Percentiles rank a stretch among this genome's conserved stretches.
Conservation (phyloP, 2,113 vertebrate genomes). For the Myocastor coypus region DNA sequence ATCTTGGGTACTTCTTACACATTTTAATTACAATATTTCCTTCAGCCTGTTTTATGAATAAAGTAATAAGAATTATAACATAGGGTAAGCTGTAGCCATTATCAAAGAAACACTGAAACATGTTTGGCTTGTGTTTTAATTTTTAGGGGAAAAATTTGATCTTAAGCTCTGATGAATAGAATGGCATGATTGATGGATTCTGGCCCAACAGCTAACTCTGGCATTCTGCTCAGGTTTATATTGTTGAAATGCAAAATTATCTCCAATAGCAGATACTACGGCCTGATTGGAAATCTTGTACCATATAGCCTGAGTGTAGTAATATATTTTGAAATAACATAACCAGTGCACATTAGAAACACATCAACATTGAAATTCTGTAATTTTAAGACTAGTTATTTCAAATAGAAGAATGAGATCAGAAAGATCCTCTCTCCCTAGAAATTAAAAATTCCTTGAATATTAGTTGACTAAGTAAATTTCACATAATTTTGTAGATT, state of each 20-base stretch:
- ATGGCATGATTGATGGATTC: not conserved
- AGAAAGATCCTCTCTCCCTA: not conserved
- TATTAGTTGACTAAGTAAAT: conserved; percentile 26
- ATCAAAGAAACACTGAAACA: not conserved
- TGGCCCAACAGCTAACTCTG: not conserved
- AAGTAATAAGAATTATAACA: not conserved
- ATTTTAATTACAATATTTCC: not conserved
- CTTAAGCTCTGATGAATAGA: not conserved
- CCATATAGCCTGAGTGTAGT: not conserved
- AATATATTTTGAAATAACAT: conserved; percentile 6
- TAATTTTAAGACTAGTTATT: not conserved
- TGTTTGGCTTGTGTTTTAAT: not conserved
- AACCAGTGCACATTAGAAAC: not conserved
- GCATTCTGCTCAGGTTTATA: not conserved
- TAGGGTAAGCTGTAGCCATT: conserved; percentile 8
- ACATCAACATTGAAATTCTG: not conserved
- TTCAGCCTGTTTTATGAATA: conserved; percentile 4
- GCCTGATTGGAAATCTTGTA: not conserved
- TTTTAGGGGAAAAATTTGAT: not conserved
- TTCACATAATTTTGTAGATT: conserved; percentile 4
- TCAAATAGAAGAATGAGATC: conserved; percentile 12
- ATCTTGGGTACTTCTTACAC: not conserved
- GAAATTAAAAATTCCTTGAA: not conserved
- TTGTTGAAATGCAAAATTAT: not conserved
- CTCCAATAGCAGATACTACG: not conserved